Evolutionary conservation across 1,140 invertebrate genomes (phyloP).

Genomic region (Zaprionus vittiger): DNA sequence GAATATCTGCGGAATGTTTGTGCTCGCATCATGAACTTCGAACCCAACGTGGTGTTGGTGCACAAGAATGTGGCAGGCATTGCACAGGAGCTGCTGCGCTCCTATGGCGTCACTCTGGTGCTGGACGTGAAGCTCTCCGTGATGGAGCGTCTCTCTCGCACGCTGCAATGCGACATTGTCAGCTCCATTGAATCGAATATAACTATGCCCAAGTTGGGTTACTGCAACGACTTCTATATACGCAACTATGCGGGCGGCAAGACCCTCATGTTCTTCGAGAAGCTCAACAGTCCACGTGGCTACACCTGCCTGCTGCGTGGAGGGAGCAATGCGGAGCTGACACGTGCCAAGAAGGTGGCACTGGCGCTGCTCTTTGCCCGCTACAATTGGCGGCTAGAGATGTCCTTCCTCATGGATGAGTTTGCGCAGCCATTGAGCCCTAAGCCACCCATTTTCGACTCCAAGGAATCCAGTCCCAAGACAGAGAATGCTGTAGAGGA

Average conservation of each 20-base stretch:
- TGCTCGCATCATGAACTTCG: slow-evolving; percentile 93
- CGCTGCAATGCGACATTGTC: slow-evolving; percentile 94
- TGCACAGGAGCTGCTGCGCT: slow-evolving; percentile 94
- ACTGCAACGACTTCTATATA: slow-evolving; percentile 94
- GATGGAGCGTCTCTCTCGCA: slow-evolving; percentile 92
- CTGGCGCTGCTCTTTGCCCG: slow-evolving; percentile 92
- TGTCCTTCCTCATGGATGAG: slow-evolving; percentile 93
- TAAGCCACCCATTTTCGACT: slow-evolving; percentile 79
- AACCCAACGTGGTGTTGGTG: slow-evolving; percentile 95
- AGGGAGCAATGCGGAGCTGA: slow-evolving; percentile 90
- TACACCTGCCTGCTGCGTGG: slow-evolving; percentile 96
- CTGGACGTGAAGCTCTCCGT: slow-evolving; percentile 94
- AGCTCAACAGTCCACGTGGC: slow-evolving; percentile 92
- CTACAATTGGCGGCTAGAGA: slow-evolving; percentile 96
- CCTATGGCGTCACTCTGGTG: slow-evolving; percentile 92
- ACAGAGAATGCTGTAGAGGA: slow-evolving; percentile 42
- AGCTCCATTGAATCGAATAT: slow-evolving; percentile 95
- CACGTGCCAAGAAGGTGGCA: slow-evolving; percentile 92
- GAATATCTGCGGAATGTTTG: slow-evolving; percentile 95
- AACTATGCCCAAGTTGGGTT: slow-evolving; percentile 92
- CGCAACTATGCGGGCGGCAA: slow-evolving; percentile 88
- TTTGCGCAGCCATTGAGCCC: slow-evolving; percentile 85
- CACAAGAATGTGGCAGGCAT: slow-evolving; percentile 95
- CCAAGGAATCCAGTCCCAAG: slow-evolving; percentile 76
- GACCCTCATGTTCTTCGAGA: slow-evolving; percentile 97